These are phyloP conservation scores for Chanos chanos DNA, from an alignment of 2,797 vertebrate species.

Conservation along the genomic window DNA sequence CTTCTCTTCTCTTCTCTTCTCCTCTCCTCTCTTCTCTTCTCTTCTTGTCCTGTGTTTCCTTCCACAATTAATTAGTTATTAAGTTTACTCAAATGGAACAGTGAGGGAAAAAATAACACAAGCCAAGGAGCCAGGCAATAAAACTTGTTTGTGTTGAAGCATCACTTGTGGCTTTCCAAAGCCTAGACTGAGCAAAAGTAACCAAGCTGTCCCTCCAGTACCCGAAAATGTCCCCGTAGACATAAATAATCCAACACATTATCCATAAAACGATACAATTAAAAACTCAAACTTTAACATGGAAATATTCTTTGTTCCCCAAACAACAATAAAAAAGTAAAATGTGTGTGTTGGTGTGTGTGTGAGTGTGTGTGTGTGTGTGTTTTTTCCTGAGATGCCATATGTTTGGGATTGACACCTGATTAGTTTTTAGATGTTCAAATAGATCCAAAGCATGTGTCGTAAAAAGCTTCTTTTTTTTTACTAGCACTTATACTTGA, in stretches of 20 bases:
- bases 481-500: constrained; percentile 2
- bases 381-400: constrained; percentile 21
- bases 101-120: too few species aligned
- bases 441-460: constrained; percentile 31
- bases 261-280: background rate
- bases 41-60: too few species aligned
- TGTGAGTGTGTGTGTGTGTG: constrained; percentile 30
- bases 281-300: background rate
- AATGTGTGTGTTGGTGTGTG: background rate
- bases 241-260: background rate
- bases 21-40: too few species aligned
- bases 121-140: too few species aligned
- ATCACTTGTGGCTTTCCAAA: too few species aligned
- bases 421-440: constrained; percentile 42
- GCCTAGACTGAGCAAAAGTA: too few species aligned
- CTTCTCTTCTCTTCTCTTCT: too few species aligned
- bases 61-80: too few species aligned
- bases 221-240: too few species aligned
- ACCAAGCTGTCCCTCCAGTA: too few species aligned
- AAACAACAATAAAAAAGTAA: background rate
- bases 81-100: too few species aligned
- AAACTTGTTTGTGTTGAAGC: too few species aligned
- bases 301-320: background rate
- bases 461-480: constrained; percentile 19
- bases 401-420: constrained; percentile 43